Evolutionary conservation across 2,113 vertebrate genomes (phyloP).

Genomic region (Menura novaehollandiae): DNA sequence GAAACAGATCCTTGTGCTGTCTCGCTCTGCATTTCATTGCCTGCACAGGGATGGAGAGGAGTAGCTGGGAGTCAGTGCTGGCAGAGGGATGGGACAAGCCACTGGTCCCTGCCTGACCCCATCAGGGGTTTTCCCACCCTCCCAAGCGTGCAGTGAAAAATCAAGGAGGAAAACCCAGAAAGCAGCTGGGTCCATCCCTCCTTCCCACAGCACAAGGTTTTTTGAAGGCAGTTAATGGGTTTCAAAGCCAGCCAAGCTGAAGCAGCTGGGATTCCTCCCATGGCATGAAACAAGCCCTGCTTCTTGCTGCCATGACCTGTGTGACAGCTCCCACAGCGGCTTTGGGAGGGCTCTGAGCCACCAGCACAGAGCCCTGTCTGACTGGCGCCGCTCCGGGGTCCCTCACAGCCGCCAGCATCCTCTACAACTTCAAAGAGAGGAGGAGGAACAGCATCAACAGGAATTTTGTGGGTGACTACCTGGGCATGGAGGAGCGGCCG

Average conservation of each 20-base stretch:
- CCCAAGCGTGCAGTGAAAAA: background rate
- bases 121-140: background rate
- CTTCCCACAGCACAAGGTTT: background rate
- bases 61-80: background rate
- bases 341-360: background rate
- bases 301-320: accelerated
- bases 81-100: background rate
- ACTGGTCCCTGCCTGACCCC: background rate
- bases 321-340: accelerated
- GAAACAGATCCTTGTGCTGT: background rate
- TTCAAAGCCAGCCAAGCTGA: background rate
- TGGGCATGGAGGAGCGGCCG: conserved; percentile 91
- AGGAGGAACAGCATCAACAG: conserved; percentile 95
- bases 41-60: background rate
- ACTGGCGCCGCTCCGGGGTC: background rate
- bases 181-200: background rate
- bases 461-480: conserved; percentile 96
- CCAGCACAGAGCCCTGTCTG: background rate
- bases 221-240: background rate
- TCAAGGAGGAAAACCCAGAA: background rate
- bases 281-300: background rate
- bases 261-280: background rate
- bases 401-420: conserved; percentile 87
- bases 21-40: background rate
- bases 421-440: conserved; percentile 92